Conservation (phyloP, 2,797 vertebrate species). For the Enteromius trimaculatus region DNA sequence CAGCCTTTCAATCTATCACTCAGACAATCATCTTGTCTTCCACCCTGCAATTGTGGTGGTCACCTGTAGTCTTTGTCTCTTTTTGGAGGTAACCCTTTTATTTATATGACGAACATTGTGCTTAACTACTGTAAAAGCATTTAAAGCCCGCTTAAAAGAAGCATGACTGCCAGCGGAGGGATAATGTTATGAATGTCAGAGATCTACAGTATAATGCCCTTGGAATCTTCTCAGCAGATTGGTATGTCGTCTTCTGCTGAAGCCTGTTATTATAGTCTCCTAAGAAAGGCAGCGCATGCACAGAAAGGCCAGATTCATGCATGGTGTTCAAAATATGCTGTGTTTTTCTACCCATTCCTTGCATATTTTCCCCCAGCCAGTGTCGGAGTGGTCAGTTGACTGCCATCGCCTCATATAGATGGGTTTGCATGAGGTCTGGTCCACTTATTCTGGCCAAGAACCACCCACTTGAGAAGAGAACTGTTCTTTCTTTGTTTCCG, state of each 20-base stretch:
- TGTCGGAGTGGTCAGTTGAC: slow-evolving; percentile 16
- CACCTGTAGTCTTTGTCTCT: slow-evolving; percentile 25
- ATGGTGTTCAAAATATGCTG: slow-evolving; percentile 1
- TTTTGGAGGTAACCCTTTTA: not conserved
- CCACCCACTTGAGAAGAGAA: not conserved
- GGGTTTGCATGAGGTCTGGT: not conserved
- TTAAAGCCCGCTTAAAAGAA: slow-evolving; percentile 13
- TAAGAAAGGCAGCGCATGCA: not conserved
- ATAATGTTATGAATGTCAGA: slow-evolving; percentile 27
- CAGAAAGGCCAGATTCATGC: slow-evolving; percentile 12
- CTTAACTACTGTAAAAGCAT: slow-evolving; percentile 35
- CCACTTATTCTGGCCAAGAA: slow-evolving; percentile 4
- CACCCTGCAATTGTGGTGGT: slow-evolving; percentile 30
- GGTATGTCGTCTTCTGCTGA: slow-evolving; percentile 30
- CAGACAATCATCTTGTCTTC: slow-evolving; percentile 33
- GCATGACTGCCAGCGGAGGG: not conserved
- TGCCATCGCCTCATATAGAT: not conserved
- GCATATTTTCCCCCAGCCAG: slow-evolving; percentile 7
- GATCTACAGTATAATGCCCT: slow-evolving; percentile 17
- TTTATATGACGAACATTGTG: not conserved
- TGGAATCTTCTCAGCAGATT: slow-evolving; percentile 33
- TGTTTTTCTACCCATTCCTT: slow-evolving; percentile 33
- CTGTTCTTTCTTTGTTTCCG: not conserved
- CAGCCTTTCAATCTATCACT: slow-evolving; percentile 40
- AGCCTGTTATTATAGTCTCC: slow-evolving; percentile 42